Base-by-base conservation (phyloP, 1,140 invertebrate genomes). In the Coptotermes formosanus region DNA sequence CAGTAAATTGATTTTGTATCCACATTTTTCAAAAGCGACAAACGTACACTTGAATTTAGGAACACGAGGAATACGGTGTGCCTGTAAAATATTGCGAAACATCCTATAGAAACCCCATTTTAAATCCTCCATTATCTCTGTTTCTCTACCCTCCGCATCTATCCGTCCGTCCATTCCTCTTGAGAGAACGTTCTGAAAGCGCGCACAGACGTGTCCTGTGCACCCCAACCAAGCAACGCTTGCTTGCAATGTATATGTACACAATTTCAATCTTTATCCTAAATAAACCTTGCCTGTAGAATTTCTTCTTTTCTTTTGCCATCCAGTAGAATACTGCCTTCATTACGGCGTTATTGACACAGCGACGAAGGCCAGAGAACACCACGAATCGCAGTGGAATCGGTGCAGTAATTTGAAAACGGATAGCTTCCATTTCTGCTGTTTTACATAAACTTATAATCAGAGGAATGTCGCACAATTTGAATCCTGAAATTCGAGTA, bases 121-220 rank as follows among this genome's bases (percentile, higher is more conserved):
- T 75, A 75, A 75, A 30, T 75, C 64, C 64, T 75, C 64, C 64
- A 75, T 75, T 75, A 75, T 75, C 64, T 75, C 64, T 75, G 64
- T 75, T 75, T 75, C n/a, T 75, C 64, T 75, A 11, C 25, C n/a
- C 25, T 75, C 64, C n/a, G 25, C 64, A 30, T 75, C 64, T 30
- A 64, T 64, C 21, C 59, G 7, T 64, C 59, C 59, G 14, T 25
- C 64, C 25, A 75, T 75, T 75, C 64, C 64, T 75, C 64, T 75
- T 11, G 64, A 75, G 64, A 75, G 64, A 75, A 75, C n/a, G 7
- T 0, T 75, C 1, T 75, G 64, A n/a, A 75, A 75, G 64, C 64
- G n/a, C 7, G 59, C 59, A 21, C 59, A 64, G 59, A 8, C 1
- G 9, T 16, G 7, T 48, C 45, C 7, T 48, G 0, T 48, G 1